Conservation (phyloP, 1,140 invertebrate species). For the Euschistus heros region DNA sequence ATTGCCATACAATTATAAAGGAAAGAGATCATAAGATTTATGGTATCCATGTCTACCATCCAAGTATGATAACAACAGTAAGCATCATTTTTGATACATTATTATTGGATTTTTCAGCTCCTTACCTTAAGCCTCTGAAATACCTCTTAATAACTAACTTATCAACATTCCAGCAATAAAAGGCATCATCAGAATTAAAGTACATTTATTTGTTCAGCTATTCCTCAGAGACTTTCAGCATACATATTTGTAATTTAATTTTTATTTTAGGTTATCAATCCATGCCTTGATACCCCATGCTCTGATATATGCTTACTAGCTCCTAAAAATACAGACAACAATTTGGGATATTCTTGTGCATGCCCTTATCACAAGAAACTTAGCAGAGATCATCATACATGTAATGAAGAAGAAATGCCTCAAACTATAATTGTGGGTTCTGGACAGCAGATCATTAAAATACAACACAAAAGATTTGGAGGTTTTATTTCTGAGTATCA, state of each 20-base stretch:
- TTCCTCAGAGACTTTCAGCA: no score
- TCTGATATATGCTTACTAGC: conserved; percentile 70
- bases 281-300: conserved; percentile 56
- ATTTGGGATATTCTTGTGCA: conserved; percentile 49
- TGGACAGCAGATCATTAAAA: conserved; percentile 32
- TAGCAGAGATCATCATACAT: conserved; percentile 39
- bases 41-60: conserved; percentile 56
- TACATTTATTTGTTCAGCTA: no score
- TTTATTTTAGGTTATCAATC: conserved; percentile 46
- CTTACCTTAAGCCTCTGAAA: no score
- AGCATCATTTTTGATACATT: no score
- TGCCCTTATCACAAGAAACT: conserved; percentile 64
- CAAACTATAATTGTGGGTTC: conserved; percentile 31
- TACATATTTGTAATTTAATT: no score
- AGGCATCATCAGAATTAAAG: no score
- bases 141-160: no score
- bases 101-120: no score
- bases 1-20: conserved; percentile 42
- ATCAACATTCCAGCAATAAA: no score
- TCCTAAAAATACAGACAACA: conserved; percentile 35
- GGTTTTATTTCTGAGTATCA: conserved; percentile 18
- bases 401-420: conserved; percentile 30
- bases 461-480: conserved; percentile 36
- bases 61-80: conserved; percentile 35
- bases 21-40: conserved; percentile 42